These are phyloP conservation scores for Aphaenogaster rudis DNA, from an alignment of 1,140 invertebrate species.

Conservation along the genomic window DNA sequence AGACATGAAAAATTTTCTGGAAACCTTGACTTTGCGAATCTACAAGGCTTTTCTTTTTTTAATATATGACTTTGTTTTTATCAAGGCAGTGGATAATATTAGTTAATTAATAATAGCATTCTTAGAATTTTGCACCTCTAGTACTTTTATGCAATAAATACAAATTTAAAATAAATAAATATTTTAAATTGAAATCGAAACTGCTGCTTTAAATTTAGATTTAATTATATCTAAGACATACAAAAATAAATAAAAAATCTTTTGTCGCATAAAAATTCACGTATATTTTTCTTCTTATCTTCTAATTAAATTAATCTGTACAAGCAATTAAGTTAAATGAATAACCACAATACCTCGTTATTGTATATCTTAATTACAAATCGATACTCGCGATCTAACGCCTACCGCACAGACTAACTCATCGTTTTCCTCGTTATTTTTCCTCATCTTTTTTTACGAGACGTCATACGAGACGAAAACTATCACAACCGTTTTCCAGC, in stretches of 20 bases:
- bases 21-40: too few species aligned
- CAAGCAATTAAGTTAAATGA: not conserved
- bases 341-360: not conserved
- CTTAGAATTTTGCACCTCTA: not conserved
- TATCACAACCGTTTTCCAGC: constrained; percentile 48
- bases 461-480: not conserved
- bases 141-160: not conserved
- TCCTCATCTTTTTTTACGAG: not conserved
- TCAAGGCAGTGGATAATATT: too few species aligned
- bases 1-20: too few species aligned
- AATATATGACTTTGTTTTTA: too few species aligned
- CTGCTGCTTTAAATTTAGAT: not conserved
- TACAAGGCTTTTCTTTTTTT: too few species aligned
- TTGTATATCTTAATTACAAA: not conserved
- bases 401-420: not conserved
- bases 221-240: not conserved
- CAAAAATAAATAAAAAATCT: not conserved
- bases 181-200: not conserved
- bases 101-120: too few species aligned
- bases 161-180: not conserved
- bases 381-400: not conserved
- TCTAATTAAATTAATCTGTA: not conserved
- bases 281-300: not conserved
- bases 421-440: not conserved
- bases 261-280: not conserved